These are phyloP conservation scores for Tigriopus californicus DNA, from an alignment of 2,888 invertebrate species.

Conservation along the genomic window DNA sequence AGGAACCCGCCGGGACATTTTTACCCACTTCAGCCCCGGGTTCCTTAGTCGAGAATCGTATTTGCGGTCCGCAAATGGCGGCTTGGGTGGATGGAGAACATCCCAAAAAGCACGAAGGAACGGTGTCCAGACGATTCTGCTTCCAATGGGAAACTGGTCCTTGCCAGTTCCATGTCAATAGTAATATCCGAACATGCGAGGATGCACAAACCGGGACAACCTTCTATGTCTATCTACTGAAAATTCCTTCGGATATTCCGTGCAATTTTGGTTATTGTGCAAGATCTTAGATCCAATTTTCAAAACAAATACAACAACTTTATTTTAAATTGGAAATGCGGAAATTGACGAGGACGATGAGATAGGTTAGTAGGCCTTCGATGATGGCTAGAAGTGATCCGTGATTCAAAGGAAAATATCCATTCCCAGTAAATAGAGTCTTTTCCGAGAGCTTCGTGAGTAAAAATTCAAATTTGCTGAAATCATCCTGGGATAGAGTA, in stretches of 20 bases:
- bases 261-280: slow-evolving; percentile 8
- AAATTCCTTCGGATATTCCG: background rate
- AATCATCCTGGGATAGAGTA: no score
- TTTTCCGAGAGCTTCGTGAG: no score
- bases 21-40: background rate
- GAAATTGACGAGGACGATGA: no score
- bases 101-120: background rate
- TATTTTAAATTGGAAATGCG: no score
- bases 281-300: background rate
- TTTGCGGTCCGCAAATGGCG: background rate
- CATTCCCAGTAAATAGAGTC: no score
- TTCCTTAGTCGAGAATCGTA: background rate
- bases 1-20: background rate
- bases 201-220: background rate
- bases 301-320: no score
- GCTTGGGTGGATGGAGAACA: slow-evolving; percentile 9
- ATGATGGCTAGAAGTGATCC: no score
- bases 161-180: background rate
- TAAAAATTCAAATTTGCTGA: no score
- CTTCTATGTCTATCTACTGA: background rate
- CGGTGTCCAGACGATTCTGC: background rate
- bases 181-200: slow-evolving; percentile 2
- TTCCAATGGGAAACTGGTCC: background rate
- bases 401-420: no score
- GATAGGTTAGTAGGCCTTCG: no score